A percentile compares a stretch with the other conserved stretches of the same genome.
Conservation (phyloP, 2,113 vertebrate genomes). For the Synchiropus splendidus region DNA sequence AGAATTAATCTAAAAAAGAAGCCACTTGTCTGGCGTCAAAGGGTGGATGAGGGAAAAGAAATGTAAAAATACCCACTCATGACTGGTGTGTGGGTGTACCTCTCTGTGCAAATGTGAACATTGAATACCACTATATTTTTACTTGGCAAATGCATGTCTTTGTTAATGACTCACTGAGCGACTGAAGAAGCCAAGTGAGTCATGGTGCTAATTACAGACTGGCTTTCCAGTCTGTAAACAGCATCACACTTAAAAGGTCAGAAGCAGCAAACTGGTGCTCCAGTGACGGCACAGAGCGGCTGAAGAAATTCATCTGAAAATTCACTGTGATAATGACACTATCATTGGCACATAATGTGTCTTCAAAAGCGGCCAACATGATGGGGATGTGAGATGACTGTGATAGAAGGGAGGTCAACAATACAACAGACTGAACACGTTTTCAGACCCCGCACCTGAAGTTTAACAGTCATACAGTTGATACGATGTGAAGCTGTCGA, state of each 20-base stretch:
- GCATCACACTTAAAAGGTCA: constrained; percentile 51
- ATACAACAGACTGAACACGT: too few species aligned
- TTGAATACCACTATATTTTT: constrained; percentile 34
- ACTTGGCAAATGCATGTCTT: constrained; percentile 16
- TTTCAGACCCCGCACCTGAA: too few species aligned
- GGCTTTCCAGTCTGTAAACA: constrained; percentile 34
- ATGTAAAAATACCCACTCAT: constrained; percentile 28
- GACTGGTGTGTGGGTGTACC: constrained; percentile 31
- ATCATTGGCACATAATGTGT: too few species aligned
- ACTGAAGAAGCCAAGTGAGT: constrained; percentile 29
- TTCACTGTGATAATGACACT: too few species aligned
- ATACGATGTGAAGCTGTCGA: too few species aligned
- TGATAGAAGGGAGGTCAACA: too few species aligned
- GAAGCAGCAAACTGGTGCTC: constrained; percentile 36
- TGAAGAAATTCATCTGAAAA: not conserved
- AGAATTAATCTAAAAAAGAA: too few species aligned
- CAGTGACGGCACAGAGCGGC: constrained; percentile 8
- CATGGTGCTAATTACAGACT: constrained; percentile 41
- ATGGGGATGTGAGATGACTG: too few species aligned
- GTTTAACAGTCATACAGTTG: too few species aligned
- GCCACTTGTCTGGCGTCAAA: too few species aligned
- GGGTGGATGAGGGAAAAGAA: constrained; percentile 8
- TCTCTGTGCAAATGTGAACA: constrained; percentile 17
- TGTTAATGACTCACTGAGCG: constrained; percentile 34
- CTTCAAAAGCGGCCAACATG: too few species aligned